Evolutionary conservation across 2,797 vertebrate genomes (phyloP).

Genomic region (Oreortyx pictus): DNA sequence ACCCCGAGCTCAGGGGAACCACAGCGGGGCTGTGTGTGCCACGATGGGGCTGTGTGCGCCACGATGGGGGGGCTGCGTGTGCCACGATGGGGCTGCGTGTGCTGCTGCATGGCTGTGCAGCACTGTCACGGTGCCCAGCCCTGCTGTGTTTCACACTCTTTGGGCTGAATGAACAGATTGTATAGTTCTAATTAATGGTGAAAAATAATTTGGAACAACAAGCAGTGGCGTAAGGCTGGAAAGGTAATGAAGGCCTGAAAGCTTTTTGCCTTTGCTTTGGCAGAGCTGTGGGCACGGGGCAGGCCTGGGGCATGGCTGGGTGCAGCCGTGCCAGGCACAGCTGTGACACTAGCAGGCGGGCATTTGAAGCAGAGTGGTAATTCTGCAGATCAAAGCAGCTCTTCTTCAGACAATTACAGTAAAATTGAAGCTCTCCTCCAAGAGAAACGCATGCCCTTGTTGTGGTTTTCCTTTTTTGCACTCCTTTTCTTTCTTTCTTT

Average conservation of each 20-base stretch:
- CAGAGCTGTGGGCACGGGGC: too few species aligned
- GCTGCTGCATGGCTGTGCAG: too few species aligned
- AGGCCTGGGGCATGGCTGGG: background rate
- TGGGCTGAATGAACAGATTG: background rate
- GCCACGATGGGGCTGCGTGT: too few species aligned
- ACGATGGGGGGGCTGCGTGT: too few species aligned
- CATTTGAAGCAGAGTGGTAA: slow-evolving; percentile 76
- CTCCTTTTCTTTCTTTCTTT: slow-evolving; percentile 52
- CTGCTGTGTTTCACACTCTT: background rate
- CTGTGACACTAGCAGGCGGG: slow-evolving; percentile 75
- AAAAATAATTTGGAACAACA: accelerated
- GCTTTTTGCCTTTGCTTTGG: accelerated
- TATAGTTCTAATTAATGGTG: background rate
- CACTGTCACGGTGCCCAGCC: too few species aligned
- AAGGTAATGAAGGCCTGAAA: accelerated
- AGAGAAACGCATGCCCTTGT: slow-evolving; percentile 77
- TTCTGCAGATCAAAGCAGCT: slow-evolving; percentile 83
- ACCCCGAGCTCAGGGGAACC: too few species aligned
- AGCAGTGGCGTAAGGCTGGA: background rate
- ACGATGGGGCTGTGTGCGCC: too few species aligned
- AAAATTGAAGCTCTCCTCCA: slow-evolving; percentile 83
- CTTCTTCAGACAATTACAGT: slow-evolving; percentile 83
- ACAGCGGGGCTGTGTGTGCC: too few species aligned
- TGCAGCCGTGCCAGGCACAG: slow-evolving; percentile 50
- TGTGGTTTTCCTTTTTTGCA: slow-evolving; percentile 72